These are phyloP conservation scores for Trogon surrucura DNA, from an alignment of 2,113 vertebrate species.

Conservation along the genomic window DNA sequence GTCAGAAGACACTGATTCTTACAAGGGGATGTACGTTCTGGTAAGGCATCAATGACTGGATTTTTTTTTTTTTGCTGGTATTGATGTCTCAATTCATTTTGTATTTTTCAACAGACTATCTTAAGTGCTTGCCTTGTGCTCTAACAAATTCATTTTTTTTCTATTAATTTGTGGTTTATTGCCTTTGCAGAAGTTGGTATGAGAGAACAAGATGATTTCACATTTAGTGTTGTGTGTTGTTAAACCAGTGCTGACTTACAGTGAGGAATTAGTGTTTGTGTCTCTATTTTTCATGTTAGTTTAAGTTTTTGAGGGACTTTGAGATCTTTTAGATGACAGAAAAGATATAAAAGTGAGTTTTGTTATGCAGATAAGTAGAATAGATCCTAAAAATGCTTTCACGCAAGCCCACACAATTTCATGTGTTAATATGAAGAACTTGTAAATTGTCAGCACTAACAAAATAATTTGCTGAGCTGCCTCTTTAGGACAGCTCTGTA, in stretches of 20 bases:
- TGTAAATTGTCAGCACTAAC: slow-evolving; percentile 17
- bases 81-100: slow-evolving; percentile 1
- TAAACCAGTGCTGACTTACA: background rate
- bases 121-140: background rate
- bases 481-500: slow-evolving; percentile 6
- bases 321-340: background rate
- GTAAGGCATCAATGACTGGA: background rate
- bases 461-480: slow-evolving; percentile 34
- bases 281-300: background rate
- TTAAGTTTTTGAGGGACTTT: background rate
- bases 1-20: background rate
- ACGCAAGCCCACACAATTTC: background rate
- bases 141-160: background rate
- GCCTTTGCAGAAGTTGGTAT: background rate
- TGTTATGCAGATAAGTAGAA: slow-evolving; percentile 6
- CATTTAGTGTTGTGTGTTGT: background rate
- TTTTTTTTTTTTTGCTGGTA: background rate
- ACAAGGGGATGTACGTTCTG: background rate
- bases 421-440: slow-evolving; percentile 33
- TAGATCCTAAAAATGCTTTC: slow-evolving; percentile 10
- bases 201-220: background rate
- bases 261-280: background rate
- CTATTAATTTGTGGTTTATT: background rate
- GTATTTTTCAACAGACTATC: background rate
- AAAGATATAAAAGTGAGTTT: background rate